A percentile compares a stretch with the other conserved stretches of the same genome.
Evolutionary conservation across 2,888 invertebrate species (phyloP).

Genomic region (Scaptodrosophila latifasciaeformis): DNA sequence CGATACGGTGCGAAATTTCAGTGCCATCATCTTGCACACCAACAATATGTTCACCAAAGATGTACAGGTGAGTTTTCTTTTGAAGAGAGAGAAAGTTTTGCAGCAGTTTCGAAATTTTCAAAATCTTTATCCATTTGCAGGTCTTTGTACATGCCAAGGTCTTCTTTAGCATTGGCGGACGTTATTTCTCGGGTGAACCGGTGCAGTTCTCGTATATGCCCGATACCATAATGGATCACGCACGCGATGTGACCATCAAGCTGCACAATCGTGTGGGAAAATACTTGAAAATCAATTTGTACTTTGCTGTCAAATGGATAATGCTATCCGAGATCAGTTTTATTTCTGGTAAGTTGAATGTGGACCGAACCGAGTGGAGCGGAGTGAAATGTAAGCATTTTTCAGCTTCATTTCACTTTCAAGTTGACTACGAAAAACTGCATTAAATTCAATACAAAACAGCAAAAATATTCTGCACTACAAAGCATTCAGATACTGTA

Average conservation of each 20-base stretch:
- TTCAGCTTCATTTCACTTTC: conserved; percentile 74
- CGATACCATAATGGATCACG: conserved; percentile 84
- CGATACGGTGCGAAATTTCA: conserved; percentile 85
- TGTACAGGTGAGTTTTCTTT: conserved; percentile 79
- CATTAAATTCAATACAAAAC: conserved; percentile 48
- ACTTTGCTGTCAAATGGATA: conserved; percentile 88
- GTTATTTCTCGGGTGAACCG: conserved; percentile 82
- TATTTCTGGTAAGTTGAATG: conserved; percentile 80
- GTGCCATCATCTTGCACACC: conserved; percentile 83
- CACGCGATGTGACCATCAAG: conserved; percentile 87
- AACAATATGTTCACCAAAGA: conserved; percentile 87
- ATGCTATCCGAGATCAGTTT: conserved; percentile 90
- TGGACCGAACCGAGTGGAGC: conserved; percentile 5
- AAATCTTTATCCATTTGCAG: conserved; percentile 71
- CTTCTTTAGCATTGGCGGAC: conserved; percentile 84
- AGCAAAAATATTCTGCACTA: no score
- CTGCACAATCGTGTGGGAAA: conserved; percentile 84
- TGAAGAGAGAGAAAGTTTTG: neutral
- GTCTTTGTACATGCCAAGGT: conserved; percentile 87
- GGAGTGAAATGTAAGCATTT: conserved; percentile 51
- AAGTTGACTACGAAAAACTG: conserved; percentile 52
- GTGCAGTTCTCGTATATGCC: conserved; percentile 85
- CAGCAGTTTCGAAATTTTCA: neutral
- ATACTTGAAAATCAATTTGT: conserved; percentile 84
- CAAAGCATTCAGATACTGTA: no score